Percentiles rank a stretch among this genome's conserved stretches.
Evolutionary conservation across 2,888 invertebrate species (phyloP).

Genomic region (Monopis laevigella): DNA sequence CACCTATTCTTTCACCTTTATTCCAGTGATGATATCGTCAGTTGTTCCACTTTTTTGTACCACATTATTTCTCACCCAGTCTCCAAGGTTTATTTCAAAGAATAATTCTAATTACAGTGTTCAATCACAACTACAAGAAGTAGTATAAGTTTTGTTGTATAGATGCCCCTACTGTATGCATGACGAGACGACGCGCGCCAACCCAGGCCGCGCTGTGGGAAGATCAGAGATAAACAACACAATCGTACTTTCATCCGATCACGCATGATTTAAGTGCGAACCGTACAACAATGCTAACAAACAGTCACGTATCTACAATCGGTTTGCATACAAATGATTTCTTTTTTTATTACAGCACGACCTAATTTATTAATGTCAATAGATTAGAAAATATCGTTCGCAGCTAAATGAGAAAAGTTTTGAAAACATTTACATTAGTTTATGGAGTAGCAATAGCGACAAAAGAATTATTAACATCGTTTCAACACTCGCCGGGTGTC

Average conservation of each 20-base stretch:
- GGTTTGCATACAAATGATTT: slow-evolving; percentile 19
- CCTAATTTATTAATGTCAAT: slow-evolving; percentile 19
- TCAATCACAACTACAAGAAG: too few relatives aligned
- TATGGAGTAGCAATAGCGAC: not conserved
- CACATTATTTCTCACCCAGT: too few relatives aligned
- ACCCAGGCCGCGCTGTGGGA: slow-evolving; percentile 35
- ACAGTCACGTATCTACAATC: slow-evolving; percentile 20
- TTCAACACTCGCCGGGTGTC: not conserved
- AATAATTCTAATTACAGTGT: too few relatives aligned
- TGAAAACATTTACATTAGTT: too few relatives aligned
- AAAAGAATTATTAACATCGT: not conserved
- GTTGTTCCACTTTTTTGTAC: too few relatives aligned
- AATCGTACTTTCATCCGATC: slow-evolving; percentile 56
- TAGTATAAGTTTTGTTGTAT: too few relatives aligned
- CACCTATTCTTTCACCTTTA: too few relatives aligned
- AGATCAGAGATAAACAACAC: slow-evolving; percentile 42
- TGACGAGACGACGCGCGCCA: slow-evolving; percentile 5
- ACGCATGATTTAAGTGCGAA: slow-evolving; percentile 59
- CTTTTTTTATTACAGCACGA: slow-evolving; percentile 16
- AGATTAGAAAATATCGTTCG: too few relatives aligned
- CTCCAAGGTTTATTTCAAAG: too few relatives aligned
- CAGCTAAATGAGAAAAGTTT: too few relatives aligned
- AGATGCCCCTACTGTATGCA: not conserved
- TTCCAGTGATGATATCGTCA: too few relatives aligned
- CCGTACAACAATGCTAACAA: slow-evolving; percentile 39